Evolutionary conservation across 53 echinoderm and acorn worm genomes (phyloP), one percentile per base, ranked within the genome.

Genomic region (Stichopus horrens): DNA sequence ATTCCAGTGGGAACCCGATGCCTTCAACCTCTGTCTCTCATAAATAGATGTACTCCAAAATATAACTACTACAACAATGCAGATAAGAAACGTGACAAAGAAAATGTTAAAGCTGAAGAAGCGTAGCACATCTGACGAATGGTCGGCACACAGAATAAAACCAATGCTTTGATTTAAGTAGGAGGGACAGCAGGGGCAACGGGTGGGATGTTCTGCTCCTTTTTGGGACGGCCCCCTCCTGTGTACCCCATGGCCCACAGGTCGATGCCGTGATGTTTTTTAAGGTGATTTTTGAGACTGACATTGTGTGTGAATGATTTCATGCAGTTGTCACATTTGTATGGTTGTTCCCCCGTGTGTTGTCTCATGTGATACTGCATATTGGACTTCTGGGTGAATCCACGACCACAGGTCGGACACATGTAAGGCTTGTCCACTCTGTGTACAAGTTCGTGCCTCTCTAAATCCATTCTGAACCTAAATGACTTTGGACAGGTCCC

Each of bases 301-400:
- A 97, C 97, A 23, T 97, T 97, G 60, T 97, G 97, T 4, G 95
- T 94, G 91, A 94, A 97, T 19, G 95, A 91, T 52, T 93, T 89
- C 57, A 79, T 81, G 75, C 96, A 96, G 76, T 90, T 75, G 55
- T 95, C 83, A 74, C 96, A 96, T 57, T 90, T 90, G 75, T 96
- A 96, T 9, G 96, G 96, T 81, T 96, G 95, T 52, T 93, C 91
- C 21, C 96, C 96, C 0, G 96, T 93, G 88, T 96, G 96, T 54
- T 95, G 93, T 52, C 96, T 73, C 89, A 92, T 91, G 76, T 96
- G 96, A 37, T 92, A 90, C 60, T 90, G 83, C 93, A 94, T 86
- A 91, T 96, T 96, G 86, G 90, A 91, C 22, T 88, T 90, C 86
- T 96, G 95, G 52, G 96, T 92, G 75, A 96, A 96, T 68, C 96